phyloP scores from a whole-genome alignment of 2,888 invertebrate species.

The Ichneumon xanthorius region DNA sequence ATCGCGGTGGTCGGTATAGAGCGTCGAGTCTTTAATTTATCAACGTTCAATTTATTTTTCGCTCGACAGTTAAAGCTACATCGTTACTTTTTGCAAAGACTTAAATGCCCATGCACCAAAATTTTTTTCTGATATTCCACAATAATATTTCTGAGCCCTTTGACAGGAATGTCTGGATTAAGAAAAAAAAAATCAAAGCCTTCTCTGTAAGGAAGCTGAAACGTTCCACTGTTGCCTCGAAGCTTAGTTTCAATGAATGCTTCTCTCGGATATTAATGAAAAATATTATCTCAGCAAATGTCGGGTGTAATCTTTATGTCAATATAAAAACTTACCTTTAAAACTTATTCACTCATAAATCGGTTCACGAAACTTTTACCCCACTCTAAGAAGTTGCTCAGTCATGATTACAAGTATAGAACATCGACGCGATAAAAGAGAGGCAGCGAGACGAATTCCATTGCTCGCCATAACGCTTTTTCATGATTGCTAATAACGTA shows the following conservation, averaged over 20 bases:
- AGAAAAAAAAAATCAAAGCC: no score
- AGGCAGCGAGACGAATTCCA: neutral
- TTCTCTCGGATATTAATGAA: neutral
- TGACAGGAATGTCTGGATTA: no score
- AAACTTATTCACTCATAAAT: conserved; percentile 3
- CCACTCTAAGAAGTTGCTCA: neutral
- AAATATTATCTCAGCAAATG: neutral
- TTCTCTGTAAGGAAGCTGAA: no score
- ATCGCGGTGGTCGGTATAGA: no score
- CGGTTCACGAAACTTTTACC: neutral
- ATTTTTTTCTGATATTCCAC: no score
- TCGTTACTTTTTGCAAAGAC: no score
- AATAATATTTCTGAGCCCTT: no score
- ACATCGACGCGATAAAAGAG: neutral
- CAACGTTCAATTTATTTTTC: no score
- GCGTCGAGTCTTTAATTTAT: no score
- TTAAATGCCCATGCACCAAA: no score
- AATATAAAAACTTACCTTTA: neutral
- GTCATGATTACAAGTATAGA: neutral
- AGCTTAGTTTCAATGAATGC: neutral
- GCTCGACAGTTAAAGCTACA: no score
- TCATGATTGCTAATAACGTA: no score
- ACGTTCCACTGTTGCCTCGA: neutral
- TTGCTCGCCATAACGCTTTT: neutral
- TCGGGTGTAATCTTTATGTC: neutral